These are phyloP conservation scores for Littorina saxatilis DNA, from an alignment of 1,140 invertebrate genomes.

Conservation along the genomic window DNA sequence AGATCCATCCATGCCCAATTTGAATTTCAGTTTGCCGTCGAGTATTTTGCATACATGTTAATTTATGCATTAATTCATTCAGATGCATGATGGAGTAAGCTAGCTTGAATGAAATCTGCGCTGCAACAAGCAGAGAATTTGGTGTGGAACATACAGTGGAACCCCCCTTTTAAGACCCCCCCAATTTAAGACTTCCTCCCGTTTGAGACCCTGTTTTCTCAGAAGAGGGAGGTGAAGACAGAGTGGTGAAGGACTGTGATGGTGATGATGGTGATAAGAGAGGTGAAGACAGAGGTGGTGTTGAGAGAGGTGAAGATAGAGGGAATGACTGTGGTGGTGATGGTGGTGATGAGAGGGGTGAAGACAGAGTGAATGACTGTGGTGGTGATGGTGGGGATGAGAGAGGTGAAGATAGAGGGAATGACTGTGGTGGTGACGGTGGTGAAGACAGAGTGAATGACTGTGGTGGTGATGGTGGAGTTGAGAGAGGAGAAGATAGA, in stretches of 20 bases:
- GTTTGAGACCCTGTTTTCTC: too few relatives aligned
- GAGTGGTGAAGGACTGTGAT: background rate
- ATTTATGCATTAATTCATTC: too few relatives aligned
- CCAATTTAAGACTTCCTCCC: too few relatives aligned
- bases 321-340: background rate
- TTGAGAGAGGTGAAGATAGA: background rate
- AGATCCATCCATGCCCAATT: too few relatives aligned
- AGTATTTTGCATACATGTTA: too few relatives aligned
- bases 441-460: background rate
- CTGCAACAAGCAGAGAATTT: too few relatives aligned
- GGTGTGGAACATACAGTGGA: too few relatives aligned
- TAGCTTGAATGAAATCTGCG: too few relatives aligned
- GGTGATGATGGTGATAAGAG: background rate
- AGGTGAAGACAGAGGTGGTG: background rate
- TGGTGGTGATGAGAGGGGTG: background rate
- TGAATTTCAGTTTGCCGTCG: too few relatives aligned
- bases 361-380: background rate
- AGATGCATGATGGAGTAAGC: too few relatives aligned
- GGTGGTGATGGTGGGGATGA: background rate
- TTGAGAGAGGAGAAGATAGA: background rate
- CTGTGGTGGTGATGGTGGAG: background rate
- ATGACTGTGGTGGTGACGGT: background rate
- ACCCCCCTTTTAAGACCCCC: too few relatives aligned
- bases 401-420: background rate
- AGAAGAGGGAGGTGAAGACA: background rate